Evolutionary conservation across 2,888 invertebrate species (phyloP).

Genomic region (Thelaira solivaga): DNA sequence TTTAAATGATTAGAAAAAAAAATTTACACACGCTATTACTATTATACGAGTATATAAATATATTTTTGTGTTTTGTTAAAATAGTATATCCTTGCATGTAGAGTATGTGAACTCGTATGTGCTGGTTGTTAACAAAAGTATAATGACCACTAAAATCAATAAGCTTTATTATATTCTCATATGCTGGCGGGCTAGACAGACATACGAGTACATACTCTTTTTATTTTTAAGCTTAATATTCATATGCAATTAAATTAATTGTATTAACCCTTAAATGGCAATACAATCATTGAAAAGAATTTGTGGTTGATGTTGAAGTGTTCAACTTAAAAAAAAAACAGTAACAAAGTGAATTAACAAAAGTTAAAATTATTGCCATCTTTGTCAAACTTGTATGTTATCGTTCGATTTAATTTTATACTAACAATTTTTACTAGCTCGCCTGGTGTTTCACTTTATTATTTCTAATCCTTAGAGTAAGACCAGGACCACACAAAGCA

Average conservation of each 20-base stretch:
- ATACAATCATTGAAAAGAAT: background rate
- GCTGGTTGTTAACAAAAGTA: background rate
- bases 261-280: background rate
- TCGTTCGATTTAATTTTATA: no score
- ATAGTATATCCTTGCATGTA: background rate
- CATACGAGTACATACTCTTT: no score
- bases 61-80: background rate
- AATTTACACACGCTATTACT: background rate
- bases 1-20: background rate
- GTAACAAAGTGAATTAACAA: background rate
- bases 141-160: slow-evolving; percentile 10
- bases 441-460: no score
- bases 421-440: no score
- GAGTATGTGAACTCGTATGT: no score
- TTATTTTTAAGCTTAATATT: background rate
- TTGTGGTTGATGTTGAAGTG: background rate
- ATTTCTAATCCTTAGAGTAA: no score
- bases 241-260: slow-evolving; percentile 21
- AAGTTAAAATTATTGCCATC: no score
- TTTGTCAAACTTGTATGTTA: no score
- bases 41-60: no score
- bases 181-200: no score
- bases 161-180: background rate
- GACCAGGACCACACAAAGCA: no score
- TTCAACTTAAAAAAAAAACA: background rate